A percentile compares a stretch with the other conserved stretches of the same genome.
Evolutionary conservation across 2,113 vertebrate species (phyloP).

Genomic region (Cheirogaleus medius): DNA sequence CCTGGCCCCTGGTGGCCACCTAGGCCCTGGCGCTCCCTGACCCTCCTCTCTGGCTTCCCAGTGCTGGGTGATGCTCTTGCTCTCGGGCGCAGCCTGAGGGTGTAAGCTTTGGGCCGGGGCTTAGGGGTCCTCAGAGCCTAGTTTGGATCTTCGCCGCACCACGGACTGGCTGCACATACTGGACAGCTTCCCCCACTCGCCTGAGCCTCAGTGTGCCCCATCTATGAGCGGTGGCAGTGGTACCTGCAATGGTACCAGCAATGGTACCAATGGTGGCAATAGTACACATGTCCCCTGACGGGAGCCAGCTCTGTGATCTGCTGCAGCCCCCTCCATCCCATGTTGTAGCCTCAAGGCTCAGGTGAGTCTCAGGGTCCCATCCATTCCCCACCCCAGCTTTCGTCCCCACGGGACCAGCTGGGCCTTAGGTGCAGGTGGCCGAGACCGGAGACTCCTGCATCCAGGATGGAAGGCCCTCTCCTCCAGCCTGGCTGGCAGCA

Average conservation of each 20-base stretch:
- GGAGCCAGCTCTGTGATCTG: background rate
- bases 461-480: background rate
- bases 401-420: background rate
- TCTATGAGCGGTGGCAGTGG: background rate
- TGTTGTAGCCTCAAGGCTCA: background rate
- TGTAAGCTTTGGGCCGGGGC: background rate
- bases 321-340: background rate
- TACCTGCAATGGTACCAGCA: no score
- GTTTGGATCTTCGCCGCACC: background rate
- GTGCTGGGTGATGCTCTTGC: background rate
- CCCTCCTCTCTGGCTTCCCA: background rate
- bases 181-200: background rate
- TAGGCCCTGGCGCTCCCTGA: background rate
- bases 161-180: background rate
- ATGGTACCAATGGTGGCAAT: no score
- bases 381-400: no score
- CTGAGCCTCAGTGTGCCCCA: background rate
- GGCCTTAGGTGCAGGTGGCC: background rate
- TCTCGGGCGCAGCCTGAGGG: background rate
- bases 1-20: background rate
- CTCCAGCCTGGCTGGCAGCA: background rate
- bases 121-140: background rate
- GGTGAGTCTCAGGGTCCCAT: background rate
- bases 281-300: fast-evolving
- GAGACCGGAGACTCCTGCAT: background rate